Conservation (phyloP, 2,113 vertebrate species). For the Pteruthius melanotis region DNA sequence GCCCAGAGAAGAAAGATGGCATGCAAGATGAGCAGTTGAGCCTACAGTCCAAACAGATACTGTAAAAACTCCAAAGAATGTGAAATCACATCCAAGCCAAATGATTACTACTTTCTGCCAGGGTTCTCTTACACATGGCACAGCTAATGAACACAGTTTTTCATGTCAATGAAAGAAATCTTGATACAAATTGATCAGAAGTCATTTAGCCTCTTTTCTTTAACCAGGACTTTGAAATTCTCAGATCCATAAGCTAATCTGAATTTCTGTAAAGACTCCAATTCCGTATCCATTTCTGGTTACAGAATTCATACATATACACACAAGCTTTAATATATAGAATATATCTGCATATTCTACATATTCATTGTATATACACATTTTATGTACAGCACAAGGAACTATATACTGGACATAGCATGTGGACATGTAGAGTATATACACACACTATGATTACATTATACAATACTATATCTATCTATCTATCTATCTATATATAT, state of each 20-base stretch:
- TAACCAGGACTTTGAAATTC: conserved; percentile 31
- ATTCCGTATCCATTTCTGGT: not conserved
- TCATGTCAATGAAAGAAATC: not conserved
- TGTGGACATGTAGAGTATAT: conserved; percentile 9
- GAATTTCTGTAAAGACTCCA: not conserved
- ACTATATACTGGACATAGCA: not conserved
- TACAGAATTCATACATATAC: not conserved
- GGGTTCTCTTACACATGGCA: not conserved
- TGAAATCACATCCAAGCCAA: not conserved
- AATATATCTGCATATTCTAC: conserved; percentile 42
- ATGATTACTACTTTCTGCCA: not conserved
- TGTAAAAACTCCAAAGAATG: not conserved
- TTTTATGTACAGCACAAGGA: conserved; percentile 39
- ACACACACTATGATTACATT: conserved; percentile 44
- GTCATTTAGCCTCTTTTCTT: not conserved
- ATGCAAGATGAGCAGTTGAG: not conserved
- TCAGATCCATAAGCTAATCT: not conserved
- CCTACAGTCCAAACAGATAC: not conserved
- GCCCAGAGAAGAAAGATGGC: not conserved
- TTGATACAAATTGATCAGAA: not conserved
- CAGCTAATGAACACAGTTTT: not conserved
- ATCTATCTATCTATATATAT: not conserved
- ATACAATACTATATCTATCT: conserved; percentile 40
- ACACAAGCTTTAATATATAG: not conserved
- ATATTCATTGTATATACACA: conserved; percentile 41